These are phyloP conservation scores for Villa cingulata DNA, from an alignment of 2,888 invertebrate genomes.

Conservation along the genomic window DNA sequence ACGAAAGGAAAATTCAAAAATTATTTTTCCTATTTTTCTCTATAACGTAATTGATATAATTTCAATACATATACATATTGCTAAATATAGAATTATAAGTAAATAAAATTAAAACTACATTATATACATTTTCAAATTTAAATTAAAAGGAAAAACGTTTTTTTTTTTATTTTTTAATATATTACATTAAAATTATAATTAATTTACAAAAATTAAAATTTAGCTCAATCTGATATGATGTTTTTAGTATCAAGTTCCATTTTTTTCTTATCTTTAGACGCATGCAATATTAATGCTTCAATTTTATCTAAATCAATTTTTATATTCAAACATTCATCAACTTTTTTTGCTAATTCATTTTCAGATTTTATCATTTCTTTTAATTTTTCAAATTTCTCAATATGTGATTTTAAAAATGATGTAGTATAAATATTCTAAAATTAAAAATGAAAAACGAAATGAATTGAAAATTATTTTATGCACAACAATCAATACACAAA, in stretches of 20 bases:
- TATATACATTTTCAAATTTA: no score
- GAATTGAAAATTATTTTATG: neutral
- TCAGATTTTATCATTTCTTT: constrained; percentile 16
- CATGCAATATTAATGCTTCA: no score
- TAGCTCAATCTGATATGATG: no score
- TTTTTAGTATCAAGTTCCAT: neutral
- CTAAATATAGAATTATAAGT: no score
- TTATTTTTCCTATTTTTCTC: no score
- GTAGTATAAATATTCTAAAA: constrained; percentile 19
- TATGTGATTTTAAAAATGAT: constrained; percentile 17
- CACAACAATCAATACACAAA: neutral
- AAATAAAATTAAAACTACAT: no score
- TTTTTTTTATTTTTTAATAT: neutral
- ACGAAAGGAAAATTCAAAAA: constrained; percentile 6
- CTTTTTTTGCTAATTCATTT: constrained; percentile 12
- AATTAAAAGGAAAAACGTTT: no score
- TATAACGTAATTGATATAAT: no score
- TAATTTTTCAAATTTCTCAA: constrained; percentile 15
- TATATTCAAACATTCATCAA: constrained; percentile 18
- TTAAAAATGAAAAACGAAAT: neutral
- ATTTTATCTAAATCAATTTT: neutral
- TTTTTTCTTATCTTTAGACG: neutral
- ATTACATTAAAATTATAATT: no score
- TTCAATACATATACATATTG: no score
- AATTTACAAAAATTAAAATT: no score